Evolutionary conservation across 1,140 invertebrate genomes (phyloP), one percentile per base, ranked within the genome.

Genomic region (Cotesia glomerata): DNA sequence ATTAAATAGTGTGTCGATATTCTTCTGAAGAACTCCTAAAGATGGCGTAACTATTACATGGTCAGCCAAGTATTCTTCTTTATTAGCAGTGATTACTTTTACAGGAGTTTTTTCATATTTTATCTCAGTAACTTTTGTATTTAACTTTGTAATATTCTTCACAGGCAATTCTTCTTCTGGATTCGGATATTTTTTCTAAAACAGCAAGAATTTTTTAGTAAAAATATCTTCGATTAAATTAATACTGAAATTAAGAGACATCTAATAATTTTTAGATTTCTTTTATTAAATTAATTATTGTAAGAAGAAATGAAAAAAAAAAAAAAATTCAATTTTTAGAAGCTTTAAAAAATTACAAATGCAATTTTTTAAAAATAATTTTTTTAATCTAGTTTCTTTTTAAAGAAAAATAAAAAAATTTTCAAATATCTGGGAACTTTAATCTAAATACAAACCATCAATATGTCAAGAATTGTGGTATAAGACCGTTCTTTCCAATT

Each of bases 11-110:
- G 82, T 76, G 0, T 76, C 69, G 74, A 91, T 85, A 74, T 86
- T 87, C 58, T 91, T 88, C 83, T 93, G 93, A 4, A 94, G 79
- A 8, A 93, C 92, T 5, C 91, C 93, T 49, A 94, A 69, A 0
- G 92, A 91, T 0, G 90, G 82, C 0, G 93, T 93, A 7, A 92
- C 86, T 58, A 94, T 91, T 0, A 92, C 90, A 82, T 92, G 90
- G 79, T 92, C 91, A 8, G 91, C 90, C 1, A 81, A 77, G 71
- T 90, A 90, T 5, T 85, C 63, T 59, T 88, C 86, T 1, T 90
- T 91, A 77, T 92, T 83, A 18, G 69, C 76, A 35, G 84, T 86
- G n/a, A 61, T 77, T 8, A 88, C 77, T 39, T 71, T 52, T 11
- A 18, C 69, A 66, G 59, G 39, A 54, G 11, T 71, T 13, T 13